Evolutionary conservation across 2,113 vertebrate species (phyloP), one percentile per base, ranked within the genome.

Genomic region (Ursus arctos): DNA sequence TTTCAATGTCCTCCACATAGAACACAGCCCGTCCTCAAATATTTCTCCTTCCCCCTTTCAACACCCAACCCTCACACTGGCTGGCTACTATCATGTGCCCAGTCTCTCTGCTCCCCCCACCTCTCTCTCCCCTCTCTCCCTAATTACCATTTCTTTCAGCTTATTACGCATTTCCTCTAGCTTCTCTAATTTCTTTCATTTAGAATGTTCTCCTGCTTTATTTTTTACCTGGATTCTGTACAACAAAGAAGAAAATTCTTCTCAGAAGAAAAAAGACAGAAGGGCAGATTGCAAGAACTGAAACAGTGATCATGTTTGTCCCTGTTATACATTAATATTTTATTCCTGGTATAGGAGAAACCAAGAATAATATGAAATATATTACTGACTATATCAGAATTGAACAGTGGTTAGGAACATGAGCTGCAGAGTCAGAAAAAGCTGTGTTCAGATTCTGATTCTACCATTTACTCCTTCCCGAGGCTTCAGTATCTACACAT

Each of bases 191-290:
- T 93, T 81, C 65, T 36, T 97, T 69, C 15, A 63, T 81, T 80
- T 77, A 69, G 80, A 79, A 53, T 24, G 13, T n/a, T 61, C 33
- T 36, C 88, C n/a, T 77, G 51, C 36, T 91, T 93, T 76, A 36
- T 86, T 95, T 97, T 95, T 94, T 43, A 94, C 51, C 51, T 49
- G 63, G 33, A 82, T 81, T 55, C 65, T 53, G 6, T 84, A 90
- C 65, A 79, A 81, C 36, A 87, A 95, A 93, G 33, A 95, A 91
- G 51, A 81, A 97, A 95, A 94, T 90, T 95, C 36, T 96, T 91
- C 91, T 97, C 40, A 74, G 55, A 95, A 88, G 65, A 74, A 85
- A 95, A 96, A 95, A 82, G 47, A 67, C 49, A 89, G n/a, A 72
- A 85, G 26, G 57, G 6, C 11, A 91, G 61, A 96, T 57, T 22